Conservation (phyloP, 2,888 invertebrate species). For the Stenurella melanura region DNA sequence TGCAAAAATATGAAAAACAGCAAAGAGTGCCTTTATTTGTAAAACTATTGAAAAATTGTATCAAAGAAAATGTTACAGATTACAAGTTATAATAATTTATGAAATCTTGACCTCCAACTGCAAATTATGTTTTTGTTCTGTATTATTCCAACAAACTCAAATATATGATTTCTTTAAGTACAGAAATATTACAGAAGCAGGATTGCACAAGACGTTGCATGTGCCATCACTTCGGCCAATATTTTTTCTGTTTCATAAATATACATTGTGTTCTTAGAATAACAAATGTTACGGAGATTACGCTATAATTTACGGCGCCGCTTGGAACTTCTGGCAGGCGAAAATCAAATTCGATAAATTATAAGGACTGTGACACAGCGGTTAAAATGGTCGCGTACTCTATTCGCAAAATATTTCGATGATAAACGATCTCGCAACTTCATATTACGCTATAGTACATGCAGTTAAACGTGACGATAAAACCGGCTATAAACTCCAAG, state of each 20-base stretch:
- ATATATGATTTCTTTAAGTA: too few relatives aligned
- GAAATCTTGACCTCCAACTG: too few relatives aligned
- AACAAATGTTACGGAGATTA: neutral
- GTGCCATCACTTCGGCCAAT: neutral
- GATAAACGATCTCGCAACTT: neutral
- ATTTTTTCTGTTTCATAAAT: neutral
- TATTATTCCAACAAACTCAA: too few relatives aligned
- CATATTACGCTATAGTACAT: neutral
- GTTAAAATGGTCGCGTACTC: conserved; percentile 4
- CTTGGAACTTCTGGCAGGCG: conserved; percentile 1
- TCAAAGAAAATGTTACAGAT: too few relatives aligned
- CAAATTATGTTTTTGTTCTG: too few relatives aligned
- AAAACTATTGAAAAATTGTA: too few relatives aligned
- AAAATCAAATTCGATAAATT: conserved; percentile 11
- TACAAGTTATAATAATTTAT: too few relatives aligned
- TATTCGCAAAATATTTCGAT: conserved; percentile 1
- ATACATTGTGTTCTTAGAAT: neutral
- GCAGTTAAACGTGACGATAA: neutral
- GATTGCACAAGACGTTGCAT: neutral
- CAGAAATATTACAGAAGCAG: neutral
- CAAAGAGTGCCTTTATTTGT: too few relatives aligned
- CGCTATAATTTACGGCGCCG: conserved; percentile 2
- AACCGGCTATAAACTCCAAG: neutral
- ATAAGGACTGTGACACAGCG: neutral
- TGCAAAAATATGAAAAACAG: too few relatives aligned